Conservation (phyloP, 2,888 invertebrate species). For the Limnephilus marmoratus region DNA sequence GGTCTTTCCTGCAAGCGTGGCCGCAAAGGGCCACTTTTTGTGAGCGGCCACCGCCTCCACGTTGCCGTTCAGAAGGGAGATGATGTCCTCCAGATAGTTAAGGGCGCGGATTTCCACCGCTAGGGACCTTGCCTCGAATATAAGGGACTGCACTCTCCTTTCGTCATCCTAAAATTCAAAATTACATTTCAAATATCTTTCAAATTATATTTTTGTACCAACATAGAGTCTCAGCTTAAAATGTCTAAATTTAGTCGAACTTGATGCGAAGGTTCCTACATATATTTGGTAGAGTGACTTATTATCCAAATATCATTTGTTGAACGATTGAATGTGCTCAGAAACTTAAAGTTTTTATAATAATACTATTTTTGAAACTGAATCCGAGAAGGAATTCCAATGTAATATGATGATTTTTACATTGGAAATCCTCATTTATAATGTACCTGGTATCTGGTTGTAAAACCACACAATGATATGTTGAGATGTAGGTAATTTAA, state of each 20-base stretch:
- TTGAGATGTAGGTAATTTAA: background rate
- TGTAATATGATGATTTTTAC: background rate
- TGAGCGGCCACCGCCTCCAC: slow-evolving; percentile 71
- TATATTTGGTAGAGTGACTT: no score
- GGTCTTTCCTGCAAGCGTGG: slow-evolving; percentile 67
- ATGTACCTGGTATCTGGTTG: background rate
- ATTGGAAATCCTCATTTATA: background rate
- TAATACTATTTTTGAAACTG: background rate
- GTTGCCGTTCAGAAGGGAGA: slow-evolving; percentile 77
- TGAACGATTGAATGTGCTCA: no score
- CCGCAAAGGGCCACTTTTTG: slow-evolving; percentile 74
- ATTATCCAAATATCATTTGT: no score
- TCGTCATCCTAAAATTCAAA: slow-evolving; percentile 68
- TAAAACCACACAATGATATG: background rate
- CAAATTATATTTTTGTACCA: no score
- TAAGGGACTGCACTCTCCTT: slow-evolving; percentile 68
- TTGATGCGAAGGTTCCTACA: no score
- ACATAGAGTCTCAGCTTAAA: no score
- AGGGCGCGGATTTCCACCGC: slow-evolving; percentile 74
- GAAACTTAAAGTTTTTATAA: background rate
- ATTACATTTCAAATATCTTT: no score
- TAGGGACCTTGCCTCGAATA: slow-evolving; percentile 74
- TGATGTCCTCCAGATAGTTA: slow-evolving; percentile 77
- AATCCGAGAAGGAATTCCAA: background rate
- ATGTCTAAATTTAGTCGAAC: no score